phyloP scores from a whole-genome alignment of 2,113 vertebrate species.

The Lamprotornis superbus region DNA sequence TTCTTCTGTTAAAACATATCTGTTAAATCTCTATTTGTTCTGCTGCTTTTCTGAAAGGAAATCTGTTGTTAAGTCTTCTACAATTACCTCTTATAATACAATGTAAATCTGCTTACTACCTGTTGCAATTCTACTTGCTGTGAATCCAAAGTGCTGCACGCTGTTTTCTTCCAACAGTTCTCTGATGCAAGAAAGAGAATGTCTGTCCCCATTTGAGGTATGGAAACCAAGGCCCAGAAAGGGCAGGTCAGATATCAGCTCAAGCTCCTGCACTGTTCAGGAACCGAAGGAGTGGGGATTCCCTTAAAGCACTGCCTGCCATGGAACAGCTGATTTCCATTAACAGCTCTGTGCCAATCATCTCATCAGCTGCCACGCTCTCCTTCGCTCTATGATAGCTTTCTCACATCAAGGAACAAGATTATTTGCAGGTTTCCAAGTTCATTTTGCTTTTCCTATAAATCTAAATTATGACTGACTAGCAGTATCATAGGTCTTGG shows the following conservation, averaged over 20 bases:
- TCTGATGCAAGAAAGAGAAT: neutral
- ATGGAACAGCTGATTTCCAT: neutral
- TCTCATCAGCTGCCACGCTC: neutral
- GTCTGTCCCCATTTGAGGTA: neutral
- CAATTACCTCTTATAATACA: neutral
- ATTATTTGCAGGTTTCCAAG: neutral
- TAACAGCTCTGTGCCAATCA: neutral
- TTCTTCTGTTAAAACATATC: neutral
- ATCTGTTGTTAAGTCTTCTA: neutral
- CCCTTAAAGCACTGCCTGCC: neutral
- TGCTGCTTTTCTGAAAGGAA: neutral
- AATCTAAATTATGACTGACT: neutral
- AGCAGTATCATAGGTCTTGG: neutral
- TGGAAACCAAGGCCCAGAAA: neutral
- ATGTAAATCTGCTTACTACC: neutral
- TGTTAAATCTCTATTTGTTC: neutral
- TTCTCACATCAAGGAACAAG: neutral
- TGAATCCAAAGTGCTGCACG: neutral
- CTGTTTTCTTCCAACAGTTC: neutral
- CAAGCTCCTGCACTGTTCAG: neutral
- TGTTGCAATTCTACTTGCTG: neutral
- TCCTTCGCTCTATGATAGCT: neutral
- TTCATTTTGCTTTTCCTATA: neutral
- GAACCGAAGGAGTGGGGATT: neutral
- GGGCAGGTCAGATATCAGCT: neutral